Conservation (phyloP, 1,140 invertebrate species). For the Pseudomyrmex gracilis region DNA sequence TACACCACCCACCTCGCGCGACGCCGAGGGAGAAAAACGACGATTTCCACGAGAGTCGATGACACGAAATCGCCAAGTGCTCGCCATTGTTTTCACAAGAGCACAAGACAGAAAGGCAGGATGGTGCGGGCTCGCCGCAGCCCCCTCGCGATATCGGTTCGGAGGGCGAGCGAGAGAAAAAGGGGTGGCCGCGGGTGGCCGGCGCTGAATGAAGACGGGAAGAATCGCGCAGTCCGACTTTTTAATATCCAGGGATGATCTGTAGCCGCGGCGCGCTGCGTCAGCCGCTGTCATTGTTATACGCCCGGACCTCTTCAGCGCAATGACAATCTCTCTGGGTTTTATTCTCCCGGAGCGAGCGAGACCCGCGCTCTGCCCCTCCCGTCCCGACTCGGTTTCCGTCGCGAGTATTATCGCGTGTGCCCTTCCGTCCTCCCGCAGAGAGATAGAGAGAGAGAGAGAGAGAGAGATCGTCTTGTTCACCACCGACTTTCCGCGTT, state of each 20-base stretch:
- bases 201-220: slow-evolving; percentile 43
- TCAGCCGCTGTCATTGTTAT: slow-evolving; percentile 85
- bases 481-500: slow-evolving; percentile 27
- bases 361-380: slow-evolving; percentile 68
- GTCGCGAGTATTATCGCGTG: slow-evolving; percentile 79
- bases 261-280: slow-evolving; percentile 81
- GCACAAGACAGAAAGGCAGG: slow-evolving; percentile 57
- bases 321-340: slow-evolving; percentile 84
- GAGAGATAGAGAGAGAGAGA: not conserved
- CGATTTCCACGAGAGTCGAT: slow-evolving; percentile 68
- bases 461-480: slow-evolving; percentile 54
- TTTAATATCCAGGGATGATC: slow-evolving; percentile 85
- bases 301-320: slow-evolving; percentile 82
- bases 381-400: slow-evolving; percentile 69
- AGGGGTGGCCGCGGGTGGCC: slow-evolving; percentile 29
- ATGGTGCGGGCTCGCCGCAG: slow-evolving; percentile 12
- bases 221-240: slow-evolving; percentile 77
- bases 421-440: slow-evolving; percentile 70
- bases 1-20: slow-evolving; percentile 46
- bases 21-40: slow-evolving; percentile 45
- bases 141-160: slow-evolving; percentile 65
- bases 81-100: slow-evolving; percentile 75
- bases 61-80: slow-evolving; percentile 77
- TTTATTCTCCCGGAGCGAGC: slow-evolving; percentile 82
- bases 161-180: slow-evolving; percentile 3